Percentiles rank a stretch among this genome's conserved stretches.
Evolutionary conservation across 2,113 vertebrate species (phyloP).

Genomic region (Xiphophorus couchianus): DNA sequence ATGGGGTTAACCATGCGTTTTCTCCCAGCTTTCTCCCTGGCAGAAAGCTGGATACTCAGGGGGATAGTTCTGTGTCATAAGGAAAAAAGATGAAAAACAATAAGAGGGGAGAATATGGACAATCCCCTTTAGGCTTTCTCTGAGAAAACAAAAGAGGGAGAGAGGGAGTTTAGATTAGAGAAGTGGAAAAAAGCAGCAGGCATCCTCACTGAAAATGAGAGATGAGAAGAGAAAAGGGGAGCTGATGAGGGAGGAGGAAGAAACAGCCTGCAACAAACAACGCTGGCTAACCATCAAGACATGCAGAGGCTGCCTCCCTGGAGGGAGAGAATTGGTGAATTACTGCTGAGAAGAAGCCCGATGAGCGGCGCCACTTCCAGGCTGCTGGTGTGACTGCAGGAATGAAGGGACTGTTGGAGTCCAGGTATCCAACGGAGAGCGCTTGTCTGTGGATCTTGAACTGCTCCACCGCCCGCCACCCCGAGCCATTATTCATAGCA

Average conservation of each 20-base stretch:
- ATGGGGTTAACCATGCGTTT: slow-evolving; percentile 79
- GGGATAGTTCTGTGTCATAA: slow-evolving; percentile 74
- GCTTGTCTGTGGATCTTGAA: slow-evolving; percentile 62
- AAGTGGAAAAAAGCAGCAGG: slow-evolving; percentile 60
- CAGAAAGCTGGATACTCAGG: slow-evolving; percentile 68
- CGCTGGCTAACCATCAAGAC: slow-evolving; percentile 57
- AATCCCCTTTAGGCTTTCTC: slow-evolving; percentile 68
- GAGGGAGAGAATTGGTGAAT: slow-evolving; percentile 52
- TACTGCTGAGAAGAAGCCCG: slow-evolving; percentile 58
- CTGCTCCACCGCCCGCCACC: slow-evolving; percentile 50
- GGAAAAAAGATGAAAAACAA: slow-evolving; percentile 74
- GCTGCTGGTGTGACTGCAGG: slow-evolving; percentile 57
- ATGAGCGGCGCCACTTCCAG: slow-evolving; percentile 53
- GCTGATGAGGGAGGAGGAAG: slow-evolving; percentile 40
- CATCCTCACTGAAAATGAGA: slow-evolving; percentile 42
- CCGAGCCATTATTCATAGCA: slow-evolving; percentile 68
- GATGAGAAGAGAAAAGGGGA: slow-evolving; percentile 46
- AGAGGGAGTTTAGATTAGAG: slow-evolving; percentile 68
- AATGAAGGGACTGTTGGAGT: slow-evolving; percentile 46
- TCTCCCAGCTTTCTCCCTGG: slow-evolving; percentile 44
- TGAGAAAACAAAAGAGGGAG: slow-evolving; percentile 35
- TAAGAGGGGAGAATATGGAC: slow-evolving; percentile 75
- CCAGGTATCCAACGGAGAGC: slow-evolving; percentile 59
- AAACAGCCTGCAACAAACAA: slow-evolving; percentile 56
- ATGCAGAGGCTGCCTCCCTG: slow-evolving; percentile 50